Conservation (phyloP, 2,797 vertebrate species). For the Dendrocincla tyrannina region DNA sequence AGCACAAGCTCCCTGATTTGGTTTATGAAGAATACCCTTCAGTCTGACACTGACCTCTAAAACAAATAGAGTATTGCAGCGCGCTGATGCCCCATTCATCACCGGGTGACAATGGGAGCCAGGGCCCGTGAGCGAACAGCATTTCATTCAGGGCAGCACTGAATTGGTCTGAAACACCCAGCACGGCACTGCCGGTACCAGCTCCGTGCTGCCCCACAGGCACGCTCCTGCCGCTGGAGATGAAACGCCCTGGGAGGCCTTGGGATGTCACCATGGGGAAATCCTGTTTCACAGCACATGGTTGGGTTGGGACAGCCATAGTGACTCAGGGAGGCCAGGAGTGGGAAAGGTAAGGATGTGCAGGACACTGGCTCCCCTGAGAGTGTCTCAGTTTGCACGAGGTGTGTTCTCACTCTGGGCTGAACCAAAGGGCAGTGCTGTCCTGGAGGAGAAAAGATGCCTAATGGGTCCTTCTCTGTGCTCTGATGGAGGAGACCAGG, state of each 20-base stretch:
- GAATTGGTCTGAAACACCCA: neutral
- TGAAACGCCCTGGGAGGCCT: neutral
- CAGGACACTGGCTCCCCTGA: fast-evolving
- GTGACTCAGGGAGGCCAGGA: fast-evolving
- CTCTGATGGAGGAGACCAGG: neutral
- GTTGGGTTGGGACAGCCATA: neutral
- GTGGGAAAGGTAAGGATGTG: neutral
- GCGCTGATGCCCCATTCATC: conserved; percentile 62
- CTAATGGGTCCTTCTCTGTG: neutral
- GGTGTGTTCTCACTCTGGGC: neutral
- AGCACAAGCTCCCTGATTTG: conserved; percentile 36
- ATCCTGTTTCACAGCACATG: fast-evolving
- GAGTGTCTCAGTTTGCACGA: neutral
- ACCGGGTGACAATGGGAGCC: conserved; percentile 51
- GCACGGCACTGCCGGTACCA: neutral
- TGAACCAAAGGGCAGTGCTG: neutral
- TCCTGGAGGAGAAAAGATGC: neutral
- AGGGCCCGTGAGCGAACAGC: neutral
- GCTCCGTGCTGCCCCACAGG: neutral
- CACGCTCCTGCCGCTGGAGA: neutral
- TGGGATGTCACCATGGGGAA: fast-evolving
- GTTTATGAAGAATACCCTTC: conserved; percentile 63
- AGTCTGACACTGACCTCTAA: conserved; percentile 69
- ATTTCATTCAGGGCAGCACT: neutral
- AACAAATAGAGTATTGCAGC: conserved; percentile 61